Percentiles rank a stretch among this genome's conserved stretches.
Evolutionary conservation across 2,797 vertebrate species (phyloP).

Genomic region (Danio jaintianensis): DNA sequence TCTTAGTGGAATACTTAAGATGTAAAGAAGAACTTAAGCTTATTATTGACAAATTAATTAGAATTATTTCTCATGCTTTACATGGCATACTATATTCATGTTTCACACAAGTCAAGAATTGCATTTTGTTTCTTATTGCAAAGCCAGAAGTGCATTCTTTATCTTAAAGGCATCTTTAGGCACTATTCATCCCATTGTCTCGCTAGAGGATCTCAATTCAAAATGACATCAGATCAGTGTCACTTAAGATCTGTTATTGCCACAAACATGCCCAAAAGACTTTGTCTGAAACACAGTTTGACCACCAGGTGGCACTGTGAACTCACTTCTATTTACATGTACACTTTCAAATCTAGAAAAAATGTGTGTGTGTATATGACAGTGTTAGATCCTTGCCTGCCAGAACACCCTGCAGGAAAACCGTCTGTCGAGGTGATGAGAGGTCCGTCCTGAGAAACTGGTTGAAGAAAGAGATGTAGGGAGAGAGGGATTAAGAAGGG

Average conservation of each 20-base stretch:
- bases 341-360: neutral
- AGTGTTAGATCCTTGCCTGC: slow-evolving; percentile 51
- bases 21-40: neutral
- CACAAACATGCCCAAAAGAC: neutral
- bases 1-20: neutral
- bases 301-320: slow-evolving; percentile 41
- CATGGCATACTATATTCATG: neutral
- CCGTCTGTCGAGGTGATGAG: slow-evolving; percentile 60
- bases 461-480: slow-evolving; percentile 16
- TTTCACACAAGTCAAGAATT: neutral
- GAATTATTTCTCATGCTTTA: no score
- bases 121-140: neutral
- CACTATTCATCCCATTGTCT: neutral
- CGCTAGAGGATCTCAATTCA: neutral
- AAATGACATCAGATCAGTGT: neutral
- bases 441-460: slow-evolving; percentile 38
- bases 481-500: slow-evolving; percentile 27
- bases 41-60: no score
- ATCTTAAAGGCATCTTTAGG: neutral
- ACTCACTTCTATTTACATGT: slow-evolving; percentile 1
- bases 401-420: slow-evolving; percentile 58
- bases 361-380: slow-evolving; percentile 27
- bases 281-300: neutral
- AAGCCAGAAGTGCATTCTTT: neutral
- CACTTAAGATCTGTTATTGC: neutral